phyloP scores from a whole-genome alignment of 2,113 vertebrate genomes.

The Oostethus manadensis region DNA sequence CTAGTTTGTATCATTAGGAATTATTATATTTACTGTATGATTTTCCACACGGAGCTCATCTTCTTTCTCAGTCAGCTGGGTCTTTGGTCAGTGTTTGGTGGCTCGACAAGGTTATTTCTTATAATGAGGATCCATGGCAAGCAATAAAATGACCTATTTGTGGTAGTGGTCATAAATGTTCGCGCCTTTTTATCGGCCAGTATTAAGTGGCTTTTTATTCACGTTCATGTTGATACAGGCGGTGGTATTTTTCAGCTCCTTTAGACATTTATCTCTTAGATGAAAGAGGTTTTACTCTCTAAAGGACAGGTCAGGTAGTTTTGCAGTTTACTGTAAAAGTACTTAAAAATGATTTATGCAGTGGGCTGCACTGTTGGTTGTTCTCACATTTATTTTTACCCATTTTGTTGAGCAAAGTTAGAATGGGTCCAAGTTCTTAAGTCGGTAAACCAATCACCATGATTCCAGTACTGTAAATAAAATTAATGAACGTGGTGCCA shows the following conservation, averaged over 20 bases:
- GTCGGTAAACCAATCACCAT: background rate
- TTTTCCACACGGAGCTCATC: background rate
- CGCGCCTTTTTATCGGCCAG: conserved; percentile 12
- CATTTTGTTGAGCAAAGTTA: background rate
- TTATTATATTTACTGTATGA: background rate
- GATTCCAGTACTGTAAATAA: conserved; percentile 6
- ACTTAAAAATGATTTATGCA: conserved; percentile 4
- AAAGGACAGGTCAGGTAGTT: conserved; percentile 7
- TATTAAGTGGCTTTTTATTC: conserved; percentile 4
- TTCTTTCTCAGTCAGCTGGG: conserved; percentile 4
- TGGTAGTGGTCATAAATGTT: conserved; percentile 20
- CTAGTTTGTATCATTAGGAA: background rate
- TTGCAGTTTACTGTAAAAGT: conserved; percentile 16
- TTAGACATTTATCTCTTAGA: conserved; percentile 12
- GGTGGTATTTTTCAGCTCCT: conserved; percentile 7
- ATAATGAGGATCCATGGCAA: conserved; percentile 17
- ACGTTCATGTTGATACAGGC: conserved; percentile 1
- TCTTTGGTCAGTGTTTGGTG: conserved; percentile 5
- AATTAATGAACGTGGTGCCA: background rate
- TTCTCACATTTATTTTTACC: conserved; percentile 15
- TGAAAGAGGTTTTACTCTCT: conserved; percentile 20
- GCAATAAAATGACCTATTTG: conserved; percentile 15
- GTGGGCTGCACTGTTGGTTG: conserved; percentile 7
- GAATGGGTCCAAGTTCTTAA: conserved; percentile 4
- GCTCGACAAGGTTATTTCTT: conserved; percentile 16